Conservation (phyloP, 23 tunicate genomes). For the Corella eumyota region DNA sequence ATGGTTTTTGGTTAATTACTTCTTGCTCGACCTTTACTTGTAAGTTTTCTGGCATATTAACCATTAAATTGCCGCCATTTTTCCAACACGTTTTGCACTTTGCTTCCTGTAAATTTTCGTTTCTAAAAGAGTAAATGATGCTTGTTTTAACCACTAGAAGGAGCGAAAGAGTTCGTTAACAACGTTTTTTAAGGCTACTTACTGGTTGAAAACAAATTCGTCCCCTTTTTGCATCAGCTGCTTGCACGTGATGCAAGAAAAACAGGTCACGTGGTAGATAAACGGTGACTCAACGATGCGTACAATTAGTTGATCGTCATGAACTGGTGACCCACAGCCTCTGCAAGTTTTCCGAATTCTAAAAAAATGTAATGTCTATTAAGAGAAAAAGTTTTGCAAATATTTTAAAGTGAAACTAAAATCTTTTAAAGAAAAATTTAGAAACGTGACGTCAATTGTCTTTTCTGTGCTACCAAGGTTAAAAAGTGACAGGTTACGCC, state of each 20-base stretch:
- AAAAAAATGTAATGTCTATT: no score
- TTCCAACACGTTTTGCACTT: slow-evolving; percentile 38
- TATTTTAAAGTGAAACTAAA: no score
- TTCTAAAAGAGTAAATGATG: no score
- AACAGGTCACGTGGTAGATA: slow-evolving; percentile 19
- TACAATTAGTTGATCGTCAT: slow-evolving; percentile 9
- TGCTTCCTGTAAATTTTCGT: no score
- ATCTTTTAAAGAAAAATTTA: no score
- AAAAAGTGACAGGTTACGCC: no score
- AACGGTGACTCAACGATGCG: slow-evolving; percentile 2
- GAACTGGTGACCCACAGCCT: slow-evolving; percentile 12
- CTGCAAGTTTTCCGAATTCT: slow-evolving; percentile 15
- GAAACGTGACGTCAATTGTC: no score
- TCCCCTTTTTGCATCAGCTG: slow-evolving; percentile 18
- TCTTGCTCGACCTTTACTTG: slow-evolving; percentile 3
- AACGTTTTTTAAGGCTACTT: no score
- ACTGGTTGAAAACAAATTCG: slow-evolving; percentile 21
- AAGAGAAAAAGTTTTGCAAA: no score
- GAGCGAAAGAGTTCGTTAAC: no score
- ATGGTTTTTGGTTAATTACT: neutral
- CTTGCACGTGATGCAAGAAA: slow-evolving; percentile 30
- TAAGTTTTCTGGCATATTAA: neutral
- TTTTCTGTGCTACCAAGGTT: no score
- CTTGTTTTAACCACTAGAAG: no score
- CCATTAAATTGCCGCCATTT: neutral